phyloP scores from a whole-genome alignment of 2,113 vertebrate genomes.

The Neotragus pygmaeus region DNA sequence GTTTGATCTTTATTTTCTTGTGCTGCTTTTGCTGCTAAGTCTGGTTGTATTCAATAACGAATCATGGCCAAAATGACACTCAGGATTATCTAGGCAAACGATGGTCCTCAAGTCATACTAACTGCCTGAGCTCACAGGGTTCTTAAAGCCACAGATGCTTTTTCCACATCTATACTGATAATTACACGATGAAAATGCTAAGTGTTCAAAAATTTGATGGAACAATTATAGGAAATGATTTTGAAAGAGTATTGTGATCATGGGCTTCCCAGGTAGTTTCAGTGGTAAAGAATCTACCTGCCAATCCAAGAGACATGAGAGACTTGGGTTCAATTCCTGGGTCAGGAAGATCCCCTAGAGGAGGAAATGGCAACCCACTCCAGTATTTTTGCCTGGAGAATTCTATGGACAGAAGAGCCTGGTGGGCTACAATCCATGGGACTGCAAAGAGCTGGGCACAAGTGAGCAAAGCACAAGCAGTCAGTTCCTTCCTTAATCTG shows the following conservation, averaged over 20 bases:
- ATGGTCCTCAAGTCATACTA: neutral
- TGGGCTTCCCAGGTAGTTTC: neutral
- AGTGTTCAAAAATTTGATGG: neutral
- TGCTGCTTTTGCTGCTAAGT: neutral
- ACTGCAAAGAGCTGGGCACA: neutral
- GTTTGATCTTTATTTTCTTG: neutral
- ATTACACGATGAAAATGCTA: neutral
- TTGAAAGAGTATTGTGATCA: neutral
- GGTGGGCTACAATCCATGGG: neutral
- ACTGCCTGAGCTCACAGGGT: neutral
- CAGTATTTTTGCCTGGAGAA: neutral
- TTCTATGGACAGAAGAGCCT: neutral
- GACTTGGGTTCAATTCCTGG: neutral
- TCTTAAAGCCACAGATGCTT: neutral
- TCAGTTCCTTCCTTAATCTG: neutral
- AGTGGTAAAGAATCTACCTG: neutral
- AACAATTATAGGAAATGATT: neutral
- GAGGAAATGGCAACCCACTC: neutral
- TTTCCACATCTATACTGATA: neutral
- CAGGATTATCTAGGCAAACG: neutral
- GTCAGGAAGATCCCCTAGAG: neutral
- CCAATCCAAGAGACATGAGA: neutral
- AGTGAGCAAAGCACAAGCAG: neutral
- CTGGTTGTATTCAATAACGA: neutral
- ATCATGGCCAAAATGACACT: neutral